A percentile compares a stretch with the other conserved stretches of the same genome.
phyloP scores from a whole-genome alignment of 2,888 invertebrate genomes.

The Orchestes rusci region DNA sequence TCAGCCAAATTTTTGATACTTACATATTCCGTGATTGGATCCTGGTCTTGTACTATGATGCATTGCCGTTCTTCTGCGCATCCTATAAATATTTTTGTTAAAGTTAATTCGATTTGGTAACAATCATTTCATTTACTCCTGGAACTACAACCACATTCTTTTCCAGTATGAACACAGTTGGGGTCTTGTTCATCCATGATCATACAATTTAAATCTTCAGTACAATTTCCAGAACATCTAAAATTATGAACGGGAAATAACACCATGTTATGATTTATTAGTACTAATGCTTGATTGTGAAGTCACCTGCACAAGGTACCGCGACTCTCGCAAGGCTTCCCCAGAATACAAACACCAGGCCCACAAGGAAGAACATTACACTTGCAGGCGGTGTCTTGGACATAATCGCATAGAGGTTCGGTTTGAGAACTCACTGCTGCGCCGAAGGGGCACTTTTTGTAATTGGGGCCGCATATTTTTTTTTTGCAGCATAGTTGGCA shows the following conservation, averaged over 20 bases:
- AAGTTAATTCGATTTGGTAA: too few species aligned
- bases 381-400: conserved; percentile 6
- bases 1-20: too few species aligned
- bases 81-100: too few species aligned
- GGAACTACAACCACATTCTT: conserved; percentile 11
- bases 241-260: too few species aligned
- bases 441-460: conserved; percentile 15
- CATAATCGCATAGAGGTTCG: conserved; percentile 9
- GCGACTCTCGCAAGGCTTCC: conserved; percentile 5
- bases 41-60: too few species aligned
- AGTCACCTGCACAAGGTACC: conserved; percentile 14
- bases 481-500: conserved; percentile 17
- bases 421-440: conserved; percentile 12
- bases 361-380: conserved; percentile 8
- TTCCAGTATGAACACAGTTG: conserved; percentile 1
- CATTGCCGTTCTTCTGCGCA: too few species aligned
- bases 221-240: too few species aligned
- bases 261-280: too few species aligned
- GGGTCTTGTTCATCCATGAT: conserved; percentile 12
- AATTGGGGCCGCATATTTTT: conserved; percentile 16
- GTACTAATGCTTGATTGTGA: too few species aligned
- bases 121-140: conserved; percentile 11
- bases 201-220: conserved; percentile 18
- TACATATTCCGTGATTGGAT: too few species aligned
- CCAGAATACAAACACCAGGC: not conserved